Percentiles rank a stretch among this genome's conserved stretches.
phyloP scores from a whole-genome alignment of 2,888 invertebrate species.

The Scaeva pyrastri region DNA sequence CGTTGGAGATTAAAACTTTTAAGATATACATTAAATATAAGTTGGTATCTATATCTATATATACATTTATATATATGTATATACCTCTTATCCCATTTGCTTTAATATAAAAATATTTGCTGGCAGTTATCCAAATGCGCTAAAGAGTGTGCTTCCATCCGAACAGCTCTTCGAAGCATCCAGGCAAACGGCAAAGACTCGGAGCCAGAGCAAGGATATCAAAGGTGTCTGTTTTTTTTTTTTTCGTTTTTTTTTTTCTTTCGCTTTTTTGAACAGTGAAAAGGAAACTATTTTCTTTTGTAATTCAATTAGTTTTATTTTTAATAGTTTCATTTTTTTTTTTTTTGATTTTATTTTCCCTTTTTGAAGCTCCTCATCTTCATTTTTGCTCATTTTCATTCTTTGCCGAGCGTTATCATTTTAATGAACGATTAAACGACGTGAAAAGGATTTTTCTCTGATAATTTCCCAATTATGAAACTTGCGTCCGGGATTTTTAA shows the following conservation, averaged over 20 bases:
- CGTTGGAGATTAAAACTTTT: constrained; percentile 71
- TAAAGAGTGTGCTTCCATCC: constrained; percentile 31
- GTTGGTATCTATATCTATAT: not conserved
- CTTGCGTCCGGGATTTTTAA: constrained; percentile 49
- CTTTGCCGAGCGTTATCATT: constrained; percentile 60
- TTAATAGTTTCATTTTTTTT: constrained; percentile 19
- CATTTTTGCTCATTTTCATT: constrained; percentile 35
- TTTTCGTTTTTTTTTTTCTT: not conserved
- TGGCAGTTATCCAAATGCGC: constrained; percentile 74
- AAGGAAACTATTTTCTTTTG: constrained; percentile 70
- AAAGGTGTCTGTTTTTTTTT: constrained; percentile 36
- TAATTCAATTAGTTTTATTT: constrained; percentile 54
- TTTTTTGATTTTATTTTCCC: no score
- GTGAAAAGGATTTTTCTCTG: constrained; percentile 72
- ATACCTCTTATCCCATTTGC: constrained; percentile 25
- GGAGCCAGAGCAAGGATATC: constrained; percentile 41
- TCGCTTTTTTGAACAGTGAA: not conserved
- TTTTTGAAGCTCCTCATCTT: constrained; percentile 14
- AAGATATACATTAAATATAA: constrained; percentile 55
- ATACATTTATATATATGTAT: not conserved
- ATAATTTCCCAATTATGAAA: constrained; percentile 75
- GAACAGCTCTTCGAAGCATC: constrained; percentile 31
- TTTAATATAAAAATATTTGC: constrained; percentile 65
- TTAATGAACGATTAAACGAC: constrained; percentile 75
- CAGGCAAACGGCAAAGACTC: constrained; percentile 4